Evolutionary conservation across 2,113 vertebrate genomes (phyloP).

Genomic region (Vanacampus margaritifer): DNA sequence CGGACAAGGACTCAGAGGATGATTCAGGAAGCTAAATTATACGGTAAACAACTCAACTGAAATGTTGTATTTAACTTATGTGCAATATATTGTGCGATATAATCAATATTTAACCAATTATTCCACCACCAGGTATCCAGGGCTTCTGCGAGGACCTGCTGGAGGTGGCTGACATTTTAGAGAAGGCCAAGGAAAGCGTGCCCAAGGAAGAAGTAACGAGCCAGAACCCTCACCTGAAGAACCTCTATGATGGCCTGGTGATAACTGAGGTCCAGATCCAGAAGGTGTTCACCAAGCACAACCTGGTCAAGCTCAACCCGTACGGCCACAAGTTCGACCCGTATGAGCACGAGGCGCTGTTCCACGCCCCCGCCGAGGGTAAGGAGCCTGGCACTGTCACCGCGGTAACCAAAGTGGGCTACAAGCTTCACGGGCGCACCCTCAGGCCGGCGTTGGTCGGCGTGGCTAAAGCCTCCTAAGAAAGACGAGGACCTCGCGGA

Average conservation of each 20-base stretch:
- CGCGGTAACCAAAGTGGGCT: constrained; percentile 90
- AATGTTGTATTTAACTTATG: too few relatives aligned
- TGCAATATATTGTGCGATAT: too few relatives aligned
- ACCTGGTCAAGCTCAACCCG: constrained; percentile 84
- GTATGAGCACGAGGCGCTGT: constrained; percentile 93
- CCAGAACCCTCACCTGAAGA: constrained; percentile 92
- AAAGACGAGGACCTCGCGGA: constrained; percentile 2
- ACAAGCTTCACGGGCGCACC: constrained; percentile 92
- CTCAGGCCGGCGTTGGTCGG: constrained; percentile 92
- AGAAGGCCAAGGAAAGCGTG: constrained; percentile 92
- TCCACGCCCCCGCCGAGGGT: constrained; percentile 83
- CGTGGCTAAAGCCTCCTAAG: constrained; percentile 85
- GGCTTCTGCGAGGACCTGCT: constrained; percentile 96
- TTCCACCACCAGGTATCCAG: constrained; percentile 81
- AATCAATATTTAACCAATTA: background rate
- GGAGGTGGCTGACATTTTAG: constrained; percentile 93
- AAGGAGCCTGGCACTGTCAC: constrained; percentile 88
- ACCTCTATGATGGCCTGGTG: constrained; percentile 89
- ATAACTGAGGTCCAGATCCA: constrained; percentile 94
- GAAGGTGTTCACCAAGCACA: constrained; percentile 94
- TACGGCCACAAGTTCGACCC: constrained; percentile 90
- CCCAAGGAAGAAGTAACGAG: constrained; percentile 84
- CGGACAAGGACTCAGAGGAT: constrained; percentile 88
- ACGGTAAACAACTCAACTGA: constrained; percentile 69
- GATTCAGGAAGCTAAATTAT: constrained; percentile 91